Evolutionary conservation across 2,888 invertebrate genomes (phyloP).

Genomic region (Diaphora mendica): DNA sequence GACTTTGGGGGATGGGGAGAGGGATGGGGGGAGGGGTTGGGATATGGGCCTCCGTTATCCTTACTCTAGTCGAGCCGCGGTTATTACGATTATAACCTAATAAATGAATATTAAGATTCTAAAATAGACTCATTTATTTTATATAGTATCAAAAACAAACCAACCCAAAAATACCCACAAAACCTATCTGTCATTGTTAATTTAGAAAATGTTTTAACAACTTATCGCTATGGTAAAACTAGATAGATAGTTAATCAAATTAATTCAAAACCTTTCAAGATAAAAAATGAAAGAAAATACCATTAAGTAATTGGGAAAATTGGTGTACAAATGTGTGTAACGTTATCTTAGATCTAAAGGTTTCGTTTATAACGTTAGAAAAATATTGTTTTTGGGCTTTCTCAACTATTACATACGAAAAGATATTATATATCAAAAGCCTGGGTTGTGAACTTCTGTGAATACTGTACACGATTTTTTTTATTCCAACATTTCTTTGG

Average conservation of each 20-base stretch:
- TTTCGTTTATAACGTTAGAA: not conserved
- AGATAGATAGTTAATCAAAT: not conserved
- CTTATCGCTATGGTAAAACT: not conserved
- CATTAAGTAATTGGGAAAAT: conserved; percentile 2
- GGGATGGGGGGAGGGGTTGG: no score
- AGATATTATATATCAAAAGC: not conserved
- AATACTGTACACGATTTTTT: not conserved
- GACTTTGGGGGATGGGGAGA: no score
- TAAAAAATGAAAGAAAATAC: not conserved
- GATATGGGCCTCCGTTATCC: no score
- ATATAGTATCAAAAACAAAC: not conserved
- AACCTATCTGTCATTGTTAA: not conserved
- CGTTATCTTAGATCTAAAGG: not conserved
- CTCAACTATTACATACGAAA: not conserved
- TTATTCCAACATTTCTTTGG: not conserved
- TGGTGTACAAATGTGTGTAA: not conserved
- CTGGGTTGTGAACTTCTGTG: not conserved
- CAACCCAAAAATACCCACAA: not conserved
- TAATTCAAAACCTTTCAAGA: conserved; percentile 2
- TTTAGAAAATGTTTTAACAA: conserved; percentile 1
- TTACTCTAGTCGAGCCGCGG: no score
- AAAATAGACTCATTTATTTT: not conserved
- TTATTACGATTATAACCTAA: no score
- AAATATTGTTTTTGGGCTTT: not conserved
- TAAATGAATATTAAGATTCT: not conserved